phyloP scores from a whole-genome alignment of 2,797 vertebrate species.

The Scomberomorus guttatus region DNA sequence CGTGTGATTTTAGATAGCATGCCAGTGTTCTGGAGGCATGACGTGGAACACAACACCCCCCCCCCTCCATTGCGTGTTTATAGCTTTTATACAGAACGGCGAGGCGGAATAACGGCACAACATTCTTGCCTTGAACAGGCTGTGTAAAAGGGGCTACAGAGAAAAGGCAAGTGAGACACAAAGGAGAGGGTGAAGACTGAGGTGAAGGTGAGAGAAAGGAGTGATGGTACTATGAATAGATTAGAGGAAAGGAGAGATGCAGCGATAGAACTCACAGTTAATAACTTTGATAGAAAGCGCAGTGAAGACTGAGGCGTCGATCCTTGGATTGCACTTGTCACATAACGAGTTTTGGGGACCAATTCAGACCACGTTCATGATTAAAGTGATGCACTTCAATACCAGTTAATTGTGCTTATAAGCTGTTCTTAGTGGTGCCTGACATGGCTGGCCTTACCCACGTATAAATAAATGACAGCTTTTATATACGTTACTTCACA shows the following conservation, averaged over 20 bases:
- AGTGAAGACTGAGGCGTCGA: not conserved
- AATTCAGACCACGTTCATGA: not conserved
- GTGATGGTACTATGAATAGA: conserved; percentile 2
- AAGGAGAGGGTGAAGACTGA: not conserved
- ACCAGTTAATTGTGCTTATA: not conserved
- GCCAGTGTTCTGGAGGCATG: no score
- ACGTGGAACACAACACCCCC: no score
- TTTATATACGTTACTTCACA: not conserved
- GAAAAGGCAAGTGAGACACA: not conserved
- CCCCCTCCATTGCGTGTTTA: no score
- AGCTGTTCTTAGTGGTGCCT: not conserved
- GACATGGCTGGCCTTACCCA: not conserved
- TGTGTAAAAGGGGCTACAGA: no score
- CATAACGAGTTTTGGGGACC: not conserved
- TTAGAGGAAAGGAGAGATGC: conserved; percentile 1
- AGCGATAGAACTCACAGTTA: not conserved
- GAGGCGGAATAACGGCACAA: no score
- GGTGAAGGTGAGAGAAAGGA: conserved; percentile 6
- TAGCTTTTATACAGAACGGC: no score
- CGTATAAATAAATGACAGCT: not conserved
- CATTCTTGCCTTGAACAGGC: no score
- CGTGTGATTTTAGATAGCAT: no score
- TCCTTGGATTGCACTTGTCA: not conserved
- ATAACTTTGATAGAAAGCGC: not conserved
- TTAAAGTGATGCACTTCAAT: not conserved